Evolutionary conservation across 2,113 vertebrate genomes (phyloP).

Genomic region (Cephalophus harveyi): DNA sequence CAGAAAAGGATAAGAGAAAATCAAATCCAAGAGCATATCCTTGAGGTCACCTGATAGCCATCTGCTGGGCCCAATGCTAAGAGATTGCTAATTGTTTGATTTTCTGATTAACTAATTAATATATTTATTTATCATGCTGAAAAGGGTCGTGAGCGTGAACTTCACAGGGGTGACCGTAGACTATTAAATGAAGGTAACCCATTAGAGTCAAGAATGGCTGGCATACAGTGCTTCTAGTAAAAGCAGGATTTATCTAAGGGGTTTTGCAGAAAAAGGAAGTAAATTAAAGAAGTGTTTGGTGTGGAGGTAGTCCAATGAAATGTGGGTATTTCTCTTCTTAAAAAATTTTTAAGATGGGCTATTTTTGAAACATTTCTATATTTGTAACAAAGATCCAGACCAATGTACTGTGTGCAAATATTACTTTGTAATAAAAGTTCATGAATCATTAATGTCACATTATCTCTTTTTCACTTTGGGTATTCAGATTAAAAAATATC

Average conservation of each 20-base stretch:
- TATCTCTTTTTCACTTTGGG: background rate
- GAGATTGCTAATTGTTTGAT: background rate
- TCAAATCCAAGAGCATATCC: background rate
- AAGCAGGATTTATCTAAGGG: background rate
- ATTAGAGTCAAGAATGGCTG: background rate
- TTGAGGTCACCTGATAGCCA: background rate
- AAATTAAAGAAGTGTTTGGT: background rate
- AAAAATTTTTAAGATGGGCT: background rate
- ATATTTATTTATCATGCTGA: background rate
- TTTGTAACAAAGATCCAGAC: background rate
- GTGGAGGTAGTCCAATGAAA: background rate
- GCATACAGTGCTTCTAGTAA: background rate
- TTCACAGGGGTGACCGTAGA: background rate
- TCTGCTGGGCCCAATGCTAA: background rate
- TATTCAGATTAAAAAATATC: background rate
- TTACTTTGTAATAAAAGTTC: background rate
- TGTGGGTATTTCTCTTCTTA: background rate
- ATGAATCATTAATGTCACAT: no score
- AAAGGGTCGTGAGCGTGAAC: background rate
- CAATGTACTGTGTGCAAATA: background rate
- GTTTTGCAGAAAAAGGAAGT: background rate
- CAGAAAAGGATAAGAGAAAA: background rate
- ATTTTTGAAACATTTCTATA: background rate
- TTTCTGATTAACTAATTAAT: background rate
- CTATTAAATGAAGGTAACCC: background rate